Conservation (phyloP, 2,113 vertebrate species). For the Perca fluviatilis region DNA sequence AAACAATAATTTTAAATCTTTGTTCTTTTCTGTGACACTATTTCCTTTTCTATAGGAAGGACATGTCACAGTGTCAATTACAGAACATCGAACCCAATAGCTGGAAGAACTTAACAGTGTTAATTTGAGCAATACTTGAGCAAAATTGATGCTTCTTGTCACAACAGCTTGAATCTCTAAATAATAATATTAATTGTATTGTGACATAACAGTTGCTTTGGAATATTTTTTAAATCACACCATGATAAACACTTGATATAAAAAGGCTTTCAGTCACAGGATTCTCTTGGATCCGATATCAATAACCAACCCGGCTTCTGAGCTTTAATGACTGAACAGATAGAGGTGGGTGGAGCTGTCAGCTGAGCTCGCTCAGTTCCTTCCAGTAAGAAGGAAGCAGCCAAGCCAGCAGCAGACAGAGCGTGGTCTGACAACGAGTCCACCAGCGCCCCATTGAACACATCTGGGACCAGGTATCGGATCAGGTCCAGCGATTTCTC, state of each 20-base stretch:
- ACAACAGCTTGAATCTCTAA: neutral
- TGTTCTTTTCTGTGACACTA: neutral
- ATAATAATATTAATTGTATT: neutral
- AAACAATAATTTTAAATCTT: neutral
- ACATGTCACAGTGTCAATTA: neutral
- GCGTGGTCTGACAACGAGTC: constrained; percentile 86
- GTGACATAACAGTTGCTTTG: neutral
- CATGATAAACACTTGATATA: constrained; percentile 40
- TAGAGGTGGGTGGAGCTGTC: constrained; percentile 76
- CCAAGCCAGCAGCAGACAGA: constrained; percentile 84
- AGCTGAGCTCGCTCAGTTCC: constrained; percentile 77
- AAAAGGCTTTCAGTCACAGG: constrained; percentile 58
- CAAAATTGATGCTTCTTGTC: neutral
- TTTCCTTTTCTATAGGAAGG: neutral
- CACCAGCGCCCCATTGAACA: constrained; percentile 84
- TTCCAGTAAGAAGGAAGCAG: constrained; percentile 83
- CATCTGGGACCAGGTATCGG: constrained; percentile 85
- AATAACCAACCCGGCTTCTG: constrained; percentile 88
- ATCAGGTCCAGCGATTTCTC: constrained; percentile 86
- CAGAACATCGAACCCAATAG: neutral
- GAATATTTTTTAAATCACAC: neutral
- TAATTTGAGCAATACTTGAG: neutral
- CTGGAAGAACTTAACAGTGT: neutral
- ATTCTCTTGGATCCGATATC: constrained; percentile 69
- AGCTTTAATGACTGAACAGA: constrained; percentile 88